Evolutionary conservation across 2,888 invertebrate species (phyloP).

Genomic region (Cephus pygmeus): DNA sequence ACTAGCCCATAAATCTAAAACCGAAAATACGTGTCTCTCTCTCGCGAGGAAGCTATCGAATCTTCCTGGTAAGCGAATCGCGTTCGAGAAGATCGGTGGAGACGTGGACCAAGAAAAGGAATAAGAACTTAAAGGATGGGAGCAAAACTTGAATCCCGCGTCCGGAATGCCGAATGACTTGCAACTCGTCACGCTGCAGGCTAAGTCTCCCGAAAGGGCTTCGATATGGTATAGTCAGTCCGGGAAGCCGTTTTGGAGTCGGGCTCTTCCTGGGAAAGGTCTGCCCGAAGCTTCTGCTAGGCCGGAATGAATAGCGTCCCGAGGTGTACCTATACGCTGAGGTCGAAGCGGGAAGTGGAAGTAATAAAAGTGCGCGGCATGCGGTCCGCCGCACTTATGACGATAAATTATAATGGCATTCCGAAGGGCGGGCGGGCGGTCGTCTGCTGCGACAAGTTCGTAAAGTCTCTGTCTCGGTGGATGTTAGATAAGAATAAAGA

Average conservation of each 20-base stretch:
- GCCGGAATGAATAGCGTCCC: not conserved
- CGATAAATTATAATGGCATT: not conserved
- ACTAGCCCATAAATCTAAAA: not conserved
- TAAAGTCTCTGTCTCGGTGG: not conserved
- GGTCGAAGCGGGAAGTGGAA: not conserved
- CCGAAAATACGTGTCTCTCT: not conserved
- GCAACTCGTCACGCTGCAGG: slow-evolving; percentile 30
- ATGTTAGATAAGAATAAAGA: not conserved
- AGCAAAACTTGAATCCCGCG: slow-evolving; percentile 15
- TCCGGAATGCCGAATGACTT: slow-evolving; percentile 34
- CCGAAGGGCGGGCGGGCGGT: not conserved
- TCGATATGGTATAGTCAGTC: not conserved
- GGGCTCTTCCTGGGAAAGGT: not conserved
- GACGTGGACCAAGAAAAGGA: not conserved
- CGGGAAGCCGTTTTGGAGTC: not conserved
- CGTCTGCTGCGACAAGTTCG: not conserved
- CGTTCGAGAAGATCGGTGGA: not conserved
- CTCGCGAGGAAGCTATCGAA: not conserved
- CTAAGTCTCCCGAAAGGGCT: slow-evolving; percentile 11
- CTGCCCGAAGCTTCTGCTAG: not conserved
- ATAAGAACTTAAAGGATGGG: not conserved
- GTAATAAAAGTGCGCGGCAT: not conserved
- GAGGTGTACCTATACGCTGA: not conserved
- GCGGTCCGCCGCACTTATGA: not conserved
- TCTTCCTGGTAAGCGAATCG: not conserved